These are phyloP conservation scores for Quiscalus mexicanus DNA, from an alignment of 2,113 vertebrate species.

Conservation along the genomic window DNA sequence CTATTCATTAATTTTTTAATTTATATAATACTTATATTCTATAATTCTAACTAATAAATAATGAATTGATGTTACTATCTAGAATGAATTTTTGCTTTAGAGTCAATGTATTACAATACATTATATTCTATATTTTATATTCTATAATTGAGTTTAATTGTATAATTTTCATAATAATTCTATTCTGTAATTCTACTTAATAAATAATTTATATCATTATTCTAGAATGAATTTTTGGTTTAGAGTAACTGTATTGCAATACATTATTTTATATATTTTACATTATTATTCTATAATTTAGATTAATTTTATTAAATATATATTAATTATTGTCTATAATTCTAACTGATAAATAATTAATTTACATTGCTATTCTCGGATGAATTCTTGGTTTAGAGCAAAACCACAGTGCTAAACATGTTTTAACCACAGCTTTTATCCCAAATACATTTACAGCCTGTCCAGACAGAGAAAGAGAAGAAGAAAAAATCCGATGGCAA, in stretches of 20 bases:
- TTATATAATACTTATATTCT: too few species aligned
- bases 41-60: too few species aligned
- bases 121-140: too few species aligned
- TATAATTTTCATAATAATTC: too few species aligned
- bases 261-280: too few species aligned
- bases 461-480: slow-evolving; percentile 82
- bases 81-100: not conserved
- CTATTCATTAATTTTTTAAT: too few species aligned
- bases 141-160: too few species aligned
- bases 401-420: not conserved
- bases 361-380: too few species aligned
- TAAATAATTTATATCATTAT: too few species aligned
- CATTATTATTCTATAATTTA: not conserved
- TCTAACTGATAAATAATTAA: not conserved
- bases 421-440: not conserved
- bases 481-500: slow-evolving; percentile 84
- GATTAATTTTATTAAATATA: too few species aligned
- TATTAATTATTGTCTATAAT: not conserved
- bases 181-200: not conserved
- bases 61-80: too few species aligned
- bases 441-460: slow-evolving; percentile 65
- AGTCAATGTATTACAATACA: not conserved
- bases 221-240: not conserved
- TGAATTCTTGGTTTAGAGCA: not conserved
- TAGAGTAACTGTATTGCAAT: not conserved